A percentile compares a stretch with the other conserved stretches of the same genome.
These are phyloP conservation scores for Trimorus sp. DNA, from an alignment of 2,888 invertebrate genomes.

Conservation along the genomic window DNA sequence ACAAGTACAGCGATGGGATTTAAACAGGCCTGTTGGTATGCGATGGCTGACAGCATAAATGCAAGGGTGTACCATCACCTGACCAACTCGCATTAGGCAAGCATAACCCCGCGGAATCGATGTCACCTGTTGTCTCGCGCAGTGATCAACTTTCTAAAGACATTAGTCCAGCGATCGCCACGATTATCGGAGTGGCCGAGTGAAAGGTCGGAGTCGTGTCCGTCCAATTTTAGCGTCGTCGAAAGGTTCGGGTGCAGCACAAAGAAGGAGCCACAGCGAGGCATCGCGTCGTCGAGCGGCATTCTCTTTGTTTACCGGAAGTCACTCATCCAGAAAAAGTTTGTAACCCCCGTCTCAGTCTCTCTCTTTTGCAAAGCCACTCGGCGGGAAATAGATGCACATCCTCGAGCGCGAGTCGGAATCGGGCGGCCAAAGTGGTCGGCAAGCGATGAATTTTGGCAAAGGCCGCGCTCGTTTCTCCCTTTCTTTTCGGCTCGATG, in stretches of 20 bases:
- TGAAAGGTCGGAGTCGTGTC: conserved; percentile 9
- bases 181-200: conserved; percentile 11
- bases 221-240: conserved; percentile 31
- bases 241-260: conserved; percentile 36
- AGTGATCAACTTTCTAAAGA: conserved; percentile 2
- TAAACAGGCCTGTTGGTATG: too few species aligned
- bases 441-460: conserved; percentile 70
- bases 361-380: conserved; percentile 58
- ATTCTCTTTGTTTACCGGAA: conserved; percentile 72
- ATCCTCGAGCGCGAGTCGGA: conserved; percentile 65
- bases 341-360: conserved; percentile 54
- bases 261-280: conserved; percentile 73
- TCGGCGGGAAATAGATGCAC: conserved; percentile 60
- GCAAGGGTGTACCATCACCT: too few species aligned
- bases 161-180: background rate
- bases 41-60: too few species aligned
- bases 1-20: too few species aligned
- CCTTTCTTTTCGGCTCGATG: conserved; percentile 71
- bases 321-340: conserved; percentile 69
- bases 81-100: too few species aligned
- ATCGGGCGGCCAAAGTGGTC: conserved; percentile 66
- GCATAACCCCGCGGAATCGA: too few species aligned
- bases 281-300: conserved; percentile 73
- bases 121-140: background rate
- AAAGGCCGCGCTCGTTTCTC: conserved; percentile 66